These are phyloP conservation scores for Luscinia megarhynchos DNA, from an alignment of 2,797 vertebrate genomes.

Conservation along the genomic window DNA sequence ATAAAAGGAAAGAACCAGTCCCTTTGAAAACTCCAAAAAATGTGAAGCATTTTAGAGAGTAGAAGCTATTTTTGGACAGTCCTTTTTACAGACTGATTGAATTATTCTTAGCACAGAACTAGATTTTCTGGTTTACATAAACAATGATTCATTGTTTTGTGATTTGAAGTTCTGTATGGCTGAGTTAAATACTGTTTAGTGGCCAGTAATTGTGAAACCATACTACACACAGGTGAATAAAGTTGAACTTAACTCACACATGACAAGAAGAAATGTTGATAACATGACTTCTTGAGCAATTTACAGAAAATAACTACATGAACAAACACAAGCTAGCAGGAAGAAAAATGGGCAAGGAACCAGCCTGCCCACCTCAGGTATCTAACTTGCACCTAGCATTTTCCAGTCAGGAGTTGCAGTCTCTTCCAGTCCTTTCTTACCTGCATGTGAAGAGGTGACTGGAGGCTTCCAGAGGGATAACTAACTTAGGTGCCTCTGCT, in stretches of 20 bases:
- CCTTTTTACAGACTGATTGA: not conserved
- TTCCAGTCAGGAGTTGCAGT: not conserved
- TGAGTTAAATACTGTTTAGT: not conserved
- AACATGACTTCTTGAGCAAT: not conserved
- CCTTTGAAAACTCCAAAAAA: not conserved
- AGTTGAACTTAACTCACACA: not conserved
- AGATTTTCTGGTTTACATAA: slow-evolving; percentile 44
- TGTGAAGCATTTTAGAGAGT: not conserved
- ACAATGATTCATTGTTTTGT: slow-evolving; percentile 42
- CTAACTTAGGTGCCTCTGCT: not conserved
- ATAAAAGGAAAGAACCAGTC: not conserved
- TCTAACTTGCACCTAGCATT: not conserved
- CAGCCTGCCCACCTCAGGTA: not conserved
- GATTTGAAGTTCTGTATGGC: not conserved
- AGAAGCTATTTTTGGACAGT: not conserved
- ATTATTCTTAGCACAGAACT: slow-evolving; percentile 34
- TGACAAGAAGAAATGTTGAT: not conserved
- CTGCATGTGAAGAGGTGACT: not conserved
- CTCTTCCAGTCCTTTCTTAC: not conserved
- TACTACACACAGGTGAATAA: not conserved
- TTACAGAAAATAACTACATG: not conserved
- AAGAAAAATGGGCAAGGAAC: not conserved
- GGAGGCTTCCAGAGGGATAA: not conserved
- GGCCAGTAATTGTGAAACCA: not conserved
- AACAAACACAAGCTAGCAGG: not conserved